These are phyloP conservation scores for Torymus auratus DNA, from an alignment of 2,888 invertebrate species.

Conservation along the genomic window DNA sequence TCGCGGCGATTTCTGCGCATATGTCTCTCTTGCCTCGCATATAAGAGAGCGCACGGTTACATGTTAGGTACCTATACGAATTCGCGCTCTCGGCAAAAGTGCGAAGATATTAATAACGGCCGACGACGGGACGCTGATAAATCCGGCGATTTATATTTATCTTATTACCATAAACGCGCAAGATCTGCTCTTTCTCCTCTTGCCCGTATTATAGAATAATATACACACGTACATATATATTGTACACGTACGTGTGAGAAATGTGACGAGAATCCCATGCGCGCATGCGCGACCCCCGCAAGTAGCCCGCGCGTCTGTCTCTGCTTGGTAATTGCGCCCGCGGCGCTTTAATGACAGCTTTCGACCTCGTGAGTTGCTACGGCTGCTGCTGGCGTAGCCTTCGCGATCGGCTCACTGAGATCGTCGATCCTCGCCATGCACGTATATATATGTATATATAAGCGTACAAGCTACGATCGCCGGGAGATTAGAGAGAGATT, in stretches of 20 bases:
- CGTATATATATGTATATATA: not conserved
- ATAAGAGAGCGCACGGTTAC: too few species aligned
- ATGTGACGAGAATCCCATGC: too few species aligned
- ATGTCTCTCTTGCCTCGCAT: too few species aligned
- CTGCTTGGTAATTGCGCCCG: conserved; percentile 9
- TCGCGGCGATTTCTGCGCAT: too few species aligned
- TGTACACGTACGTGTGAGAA: not conserved
- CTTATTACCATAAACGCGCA: conserved; percentile 23
- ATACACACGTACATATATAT: not conserved
- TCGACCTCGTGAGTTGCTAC: conserved; percentile 30
- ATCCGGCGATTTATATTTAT: conserved; percentile 24
- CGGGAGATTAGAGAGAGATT: conserved; percentile 45
- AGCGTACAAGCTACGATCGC: conserved; percentile 24
- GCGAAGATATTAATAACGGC: conserved; percentile 26
- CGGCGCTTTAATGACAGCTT: conserved; percentile 43
- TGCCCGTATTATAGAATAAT: too few species aligned
- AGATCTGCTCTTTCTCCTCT: too few species aligned
- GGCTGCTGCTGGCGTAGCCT: conserved; percentile 4
- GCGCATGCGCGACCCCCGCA: too few species aligned
- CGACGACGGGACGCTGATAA: conserved; percentile 21
- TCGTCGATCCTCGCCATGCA: not conserved
- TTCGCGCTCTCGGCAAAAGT: not conserved
- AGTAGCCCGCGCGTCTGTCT: too few species aligned
- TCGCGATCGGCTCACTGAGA: conserved; percentile 21
- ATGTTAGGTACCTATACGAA: too few species aligned